Base-by-base conservation (phyloP, 2,797 vertebrate species). In the Danio jaintianensis region DNA sequence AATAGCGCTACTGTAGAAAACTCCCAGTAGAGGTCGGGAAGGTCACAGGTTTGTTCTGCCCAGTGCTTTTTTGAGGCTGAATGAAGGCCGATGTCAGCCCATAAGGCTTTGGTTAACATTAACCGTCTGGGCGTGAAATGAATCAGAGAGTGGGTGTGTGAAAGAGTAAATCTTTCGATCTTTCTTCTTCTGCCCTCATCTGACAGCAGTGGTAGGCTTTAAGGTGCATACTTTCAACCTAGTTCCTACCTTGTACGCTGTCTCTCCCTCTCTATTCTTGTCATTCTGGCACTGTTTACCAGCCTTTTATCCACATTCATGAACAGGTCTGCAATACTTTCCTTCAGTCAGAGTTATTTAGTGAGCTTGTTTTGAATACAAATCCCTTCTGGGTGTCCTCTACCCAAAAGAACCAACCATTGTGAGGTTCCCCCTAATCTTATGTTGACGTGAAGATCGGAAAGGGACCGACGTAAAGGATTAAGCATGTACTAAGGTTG, bases 21-120 rank as follows among this genome's bases (percentile, higher is more conserved):
- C 59, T 22, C 50, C 67, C 42, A 42, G 22, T 68, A 22, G 64
- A 62, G 50, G 56, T 42, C 45, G 55, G 42, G 36, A 58, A 61
- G 61, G 64, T 61, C 56, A 56, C 56, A 13, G 50, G 53, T 48
- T 78, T 75, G 40, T 69, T 81, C 71, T 75, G 63, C 64, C 55
- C 55, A 75, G 5, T 75, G 63, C 53, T 29, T 36, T 75, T 75
- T 67, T 68, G 4, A 52, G 56, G 64, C 61, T 77, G 80, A 76
- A n/a, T 62, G 55, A 76, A 69, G 11, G 55, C 42, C 16, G 0
- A 9, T 77, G 66, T 71, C 58, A 48, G 15, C 80, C 75, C 80
- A 16, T 62, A 36, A 48, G 68, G 13, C 68, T 63, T 77, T 63
- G 47, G 50, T 29, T 56, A 71, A 71, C 73, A 56, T 70, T 16